Conservation (phyloP, 1,140 invertebrate genomes). For the Bradysia coprophila region DNA sequence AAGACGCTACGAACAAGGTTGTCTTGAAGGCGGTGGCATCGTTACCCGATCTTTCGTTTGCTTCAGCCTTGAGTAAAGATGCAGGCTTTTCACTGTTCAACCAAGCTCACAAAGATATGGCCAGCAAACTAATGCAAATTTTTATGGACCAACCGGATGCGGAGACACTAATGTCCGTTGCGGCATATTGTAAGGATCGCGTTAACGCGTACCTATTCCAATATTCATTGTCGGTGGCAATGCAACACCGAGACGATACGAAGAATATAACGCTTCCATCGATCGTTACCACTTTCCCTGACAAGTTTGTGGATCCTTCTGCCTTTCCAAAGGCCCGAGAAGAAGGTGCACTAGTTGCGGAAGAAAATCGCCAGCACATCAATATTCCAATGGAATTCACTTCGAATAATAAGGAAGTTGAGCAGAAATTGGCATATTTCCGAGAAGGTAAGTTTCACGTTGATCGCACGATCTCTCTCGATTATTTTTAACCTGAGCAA, state of each 20-base stretch:
- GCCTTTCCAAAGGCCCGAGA: slow-evolving; percentile 31
- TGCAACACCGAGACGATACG: slow-evolving; percentile 28
- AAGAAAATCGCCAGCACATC: slow-evolving; percentile 24
- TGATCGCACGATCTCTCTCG: no score
- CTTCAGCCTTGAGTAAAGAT: slow-evolving; percentile 9
- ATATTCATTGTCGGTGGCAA: slow-evolving; percentile 19
- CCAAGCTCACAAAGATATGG: slow-evolving; percentile 30
- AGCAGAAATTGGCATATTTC: slow-evolving; percentile 45
- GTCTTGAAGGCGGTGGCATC: neutral
- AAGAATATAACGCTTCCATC: slow-evolving; percentile 27
- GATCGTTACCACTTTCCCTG: slow-evolving; percentile 33
- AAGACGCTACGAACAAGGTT: neutral
- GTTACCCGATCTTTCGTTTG: slow-evolving; percentile 14
- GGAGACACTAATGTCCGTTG: slow-evolving; percentile 14
- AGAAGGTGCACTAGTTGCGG: slow-evolving; percentile 17
- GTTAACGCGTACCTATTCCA: slow-evolving; percentile 27
- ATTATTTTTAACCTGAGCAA: no score
- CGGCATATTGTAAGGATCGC: slow-evolving; percentile 21
- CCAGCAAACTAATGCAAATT: slow-evolving; percentile 29
- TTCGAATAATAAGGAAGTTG: slow-evolving; percentile 40
- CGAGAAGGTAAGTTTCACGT: no score
- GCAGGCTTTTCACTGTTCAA: slow-evolving; percentile 37
- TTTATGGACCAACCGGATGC: slow-evolving; percentile 22
- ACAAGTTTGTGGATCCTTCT: slow-evolving; percentile 31
- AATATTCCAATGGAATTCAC: slow-evolving; percentile 44